A percentile compares a stretch with the other conserved stretches of the same genome.
phyloP scores from a whole-genome alignment of 2,888 invertebrate species.

The Cinara cedri region DNA sequence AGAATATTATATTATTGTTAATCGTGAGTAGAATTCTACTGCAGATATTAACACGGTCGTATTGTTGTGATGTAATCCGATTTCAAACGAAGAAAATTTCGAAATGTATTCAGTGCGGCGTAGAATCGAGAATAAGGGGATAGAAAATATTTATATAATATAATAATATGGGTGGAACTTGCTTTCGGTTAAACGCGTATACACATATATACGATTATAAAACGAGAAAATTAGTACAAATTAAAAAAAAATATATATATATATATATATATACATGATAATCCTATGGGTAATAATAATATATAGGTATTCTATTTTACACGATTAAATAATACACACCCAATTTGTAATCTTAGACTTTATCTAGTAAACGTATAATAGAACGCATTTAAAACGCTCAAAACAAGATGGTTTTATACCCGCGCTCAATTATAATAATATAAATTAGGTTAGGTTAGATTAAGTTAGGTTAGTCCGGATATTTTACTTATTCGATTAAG shows the following conservation, averaged over 20 bases:
- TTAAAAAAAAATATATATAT: not conserved
- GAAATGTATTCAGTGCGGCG: conserved; percentile 1
- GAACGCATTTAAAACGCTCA: no score
- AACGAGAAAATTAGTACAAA: not conserved
- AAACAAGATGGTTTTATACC: not conserved
- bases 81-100: conserved; percentile 30
- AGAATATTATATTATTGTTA: conserved; percentile 18
- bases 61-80: conserved; percentile 20
- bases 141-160: not conserved
- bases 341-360: no score
- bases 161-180: no score
- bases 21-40: conserved; percentile 32
- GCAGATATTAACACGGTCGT: conserved; percentile 10
- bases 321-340: no score
- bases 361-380: no score
- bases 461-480: conserved; percentile 18
- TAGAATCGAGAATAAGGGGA: conserved; percentile 1
- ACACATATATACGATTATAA: not conserved
- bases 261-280: not conserved
- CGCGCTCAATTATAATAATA: not conserved
- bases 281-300: no score
- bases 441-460: not conserved
- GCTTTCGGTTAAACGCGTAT: no score
- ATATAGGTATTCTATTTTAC: no score
- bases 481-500: conserved; percentile 12